phyloP scores from a whole-genome alignment of 2,888 invertebrate species.

The Melipona bicolor region DNA sequence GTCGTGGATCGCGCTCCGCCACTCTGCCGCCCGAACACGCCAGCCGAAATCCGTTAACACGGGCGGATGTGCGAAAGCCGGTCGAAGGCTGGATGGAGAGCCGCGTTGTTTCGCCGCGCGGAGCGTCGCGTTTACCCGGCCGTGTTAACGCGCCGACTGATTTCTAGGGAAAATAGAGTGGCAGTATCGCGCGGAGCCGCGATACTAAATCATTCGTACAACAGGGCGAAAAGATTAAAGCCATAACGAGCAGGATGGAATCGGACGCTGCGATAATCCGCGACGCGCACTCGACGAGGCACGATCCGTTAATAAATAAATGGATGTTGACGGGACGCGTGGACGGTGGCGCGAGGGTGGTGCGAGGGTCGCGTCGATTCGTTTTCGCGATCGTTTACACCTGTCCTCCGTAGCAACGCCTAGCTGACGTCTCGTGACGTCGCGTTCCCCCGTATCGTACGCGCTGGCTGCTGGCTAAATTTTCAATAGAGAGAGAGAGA shows the following conservation, averaged over 20 bases:
- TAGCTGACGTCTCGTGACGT: slow-evolving; percentile 3
- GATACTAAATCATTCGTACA: slow-evolving; percentile 76
- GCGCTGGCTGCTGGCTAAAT: background rate
- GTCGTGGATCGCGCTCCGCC: slow-evolving; percentile 41
- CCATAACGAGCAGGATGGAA: slow-evolving; percentile 68
- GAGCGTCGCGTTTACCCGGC: slow-evolving; percentile 8
- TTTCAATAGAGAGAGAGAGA: slow-evolving; percentile 1
- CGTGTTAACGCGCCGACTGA: slow-evolving; percentile 59
- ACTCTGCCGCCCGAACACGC: slow-evolving; percentile 32
- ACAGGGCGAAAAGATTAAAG: slow-evolving; percentile 76
- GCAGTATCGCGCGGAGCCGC: slow-evolving; percentile 71
- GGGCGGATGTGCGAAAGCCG: slow-evolving; percentile 34
- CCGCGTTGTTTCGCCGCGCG: slow-evolving; percentile 46
- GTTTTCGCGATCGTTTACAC: slow-evolving; percentile 33
- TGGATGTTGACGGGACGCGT: slow-evolving; percentile 23
- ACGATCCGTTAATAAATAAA: slow-evolving; percentile 58
- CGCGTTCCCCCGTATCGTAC: background rate
- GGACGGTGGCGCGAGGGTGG: background rate
- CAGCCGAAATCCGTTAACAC: slow-evolving; percentile 52
- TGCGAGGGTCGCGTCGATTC: slow-evolving; percentile 12
- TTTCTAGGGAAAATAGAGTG: slow-evolving; percentile 75
- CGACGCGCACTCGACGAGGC: slow-evolving; percentile 20
- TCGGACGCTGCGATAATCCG: slow-evolving; percentile 47
- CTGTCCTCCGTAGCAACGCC: slow-evolving; percentile 26
- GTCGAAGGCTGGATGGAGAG: slow-evolving; percentile 29